Evolutionary conservation across 2,888 invertebrate genomes (phyloP).

Genomic region (Eledona agricola): DNA sequence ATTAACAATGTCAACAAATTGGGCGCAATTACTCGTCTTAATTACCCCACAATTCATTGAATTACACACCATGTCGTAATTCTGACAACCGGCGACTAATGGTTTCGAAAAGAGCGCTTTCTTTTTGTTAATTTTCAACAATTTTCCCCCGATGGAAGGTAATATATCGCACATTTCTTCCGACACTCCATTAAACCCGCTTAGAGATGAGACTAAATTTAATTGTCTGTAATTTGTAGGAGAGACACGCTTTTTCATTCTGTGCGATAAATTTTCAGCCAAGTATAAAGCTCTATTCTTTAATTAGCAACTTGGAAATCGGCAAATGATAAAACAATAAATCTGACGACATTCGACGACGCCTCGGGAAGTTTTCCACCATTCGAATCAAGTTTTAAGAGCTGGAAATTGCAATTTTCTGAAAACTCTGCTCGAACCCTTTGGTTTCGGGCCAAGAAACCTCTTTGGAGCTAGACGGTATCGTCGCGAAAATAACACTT

Average conservation of each 20-base stretch:
- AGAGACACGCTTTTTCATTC: constrained; percentile 8
- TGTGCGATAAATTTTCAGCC: no score
- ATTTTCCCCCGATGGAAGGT: constrained; percentile 26
- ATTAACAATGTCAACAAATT: constrained; percentile 21
- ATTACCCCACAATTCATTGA: constrained; percentile 25
- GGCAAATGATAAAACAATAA: constrained; percentile 11
- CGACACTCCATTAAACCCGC: constrained; percentile 27
- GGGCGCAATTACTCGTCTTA: constrained; percentile 22
- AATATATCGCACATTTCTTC: constrained; percentile 35
- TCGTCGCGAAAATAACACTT: constrained; percentile 21
- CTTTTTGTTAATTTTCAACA: constrained; percentile 23
- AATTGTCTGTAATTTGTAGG: constrained; percentile 28
- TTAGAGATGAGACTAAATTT: constrained; percentile 22
- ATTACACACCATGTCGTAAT: constrained; percentile 14
- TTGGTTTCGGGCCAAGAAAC: constrained; percentile 5
- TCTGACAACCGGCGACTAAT: constrained; percentile 20
- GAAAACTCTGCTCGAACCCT: constrained; percentile 4
- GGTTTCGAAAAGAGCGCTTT: constrained; percentile 13
- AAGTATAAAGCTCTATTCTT: background rate
- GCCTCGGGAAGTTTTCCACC: constrained; percentile 10
- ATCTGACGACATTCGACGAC: constrained; percentile 14
- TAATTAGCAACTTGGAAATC: constrained; percentile 10
- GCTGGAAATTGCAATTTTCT: constrained; percentile 5
- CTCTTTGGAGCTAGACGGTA: no score
- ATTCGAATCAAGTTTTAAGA: constrained; percentile 21